Evolutionary conservation across 2,113 vertebrate genomes (phyloP), one percentile per base, ranked within the genome.

Genomic region (Pollimyrus isidori): DNA sequence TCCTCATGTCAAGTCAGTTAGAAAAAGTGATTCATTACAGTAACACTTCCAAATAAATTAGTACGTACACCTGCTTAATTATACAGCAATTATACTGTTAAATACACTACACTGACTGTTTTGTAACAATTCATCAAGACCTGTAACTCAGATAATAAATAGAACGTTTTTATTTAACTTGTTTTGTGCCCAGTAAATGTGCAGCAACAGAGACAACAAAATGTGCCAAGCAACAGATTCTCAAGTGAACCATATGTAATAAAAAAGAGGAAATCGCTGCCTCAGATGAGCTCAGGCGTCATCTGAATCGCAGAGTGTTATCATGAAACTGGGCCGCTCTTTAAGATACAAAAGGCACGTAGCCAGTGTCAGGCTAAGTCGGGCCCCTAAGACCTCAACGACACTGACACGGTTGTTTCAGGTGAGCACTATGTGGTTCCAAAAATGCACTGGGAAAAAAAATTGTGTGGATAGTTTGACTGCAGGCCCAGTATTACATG

Each of bases 11-110:
- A 39, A 90, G 35, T 90, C 62, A 53, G 58, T 26, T 19, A 89
- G 50, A 42, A 48, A 76, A 82, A 80, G 88, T n/a, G 73, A 52
- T 39, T 89, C 73, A 56, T 89, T 83, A 53, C 69, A 35, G 49
- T 89, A 89, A 82, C 88, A 89, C 88, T 89, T 89, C 26, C 50
- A 53, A 53, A 87, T 87, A 89, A 89, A 89, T 89, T 23, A 89
- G n/a, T 82, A 39, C 4, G 5, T 82, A 35, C 65, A 82, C 88
- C 88, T 89, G 73, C 19, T 52, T 89, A 56, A 89, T 56, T 82
- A n/a, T 39, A 53, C 49, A 52, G 69, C 13, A 89, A 89, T 82
- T 89, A 83, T 52, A 45, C 73, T 52, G 50, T 19, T 52, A 82
- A 52, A 10, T 53, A 42, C 19, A 35, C 30, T 53, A 52, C 35